Conservation (phyloP, 2,888 invertebrate genomes). For the Drosophila recens region DNA sequence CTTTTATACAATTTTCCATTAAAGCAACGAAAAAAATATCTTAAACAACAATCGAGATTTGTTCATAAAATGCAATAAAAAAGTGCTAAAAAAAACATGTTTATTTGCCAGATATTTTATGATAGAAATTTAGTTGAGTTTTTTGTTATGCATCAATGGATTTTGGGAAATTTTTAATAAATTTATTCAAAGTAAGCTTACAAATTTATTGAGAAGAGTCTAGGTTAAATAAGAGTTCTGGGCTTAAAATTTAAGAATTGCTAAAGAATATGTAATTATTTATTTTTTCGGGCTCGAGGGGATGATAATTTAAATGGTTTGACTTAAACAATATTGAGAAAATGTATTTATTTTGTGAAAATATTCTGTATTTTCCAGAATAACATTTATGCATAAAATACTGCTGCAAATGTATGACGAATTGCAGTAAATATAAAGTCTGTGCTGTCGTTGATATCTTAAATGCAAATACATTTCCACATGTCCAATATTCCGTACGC, state of each 20-base stretch:
- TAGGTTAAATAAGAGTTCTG: too few species aligned
- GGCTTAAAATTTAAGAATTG: too few species aligned
- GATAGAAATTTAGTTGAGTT: neutral
- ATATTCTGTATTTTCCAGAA: neutral
- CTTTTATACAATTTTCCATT: neutral
- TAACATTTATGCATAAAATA: neutral
- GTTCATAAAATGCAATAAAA: neutral
- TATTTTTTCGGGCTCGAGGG: too few species aligned
- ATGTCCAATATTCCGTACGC: conserved; percentile 14
- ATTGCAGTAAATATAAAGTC: neutral
- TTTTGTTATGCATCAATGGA: neutral
- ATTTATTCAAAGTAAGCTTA: too few species aligned
- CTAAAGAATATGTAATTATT: too few species aligned
- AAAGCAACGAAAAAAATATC: conserved; percentile 7
- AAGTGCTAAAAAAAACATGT: too few species aligned
- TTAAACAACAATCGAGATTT: conserved; percentile 2
- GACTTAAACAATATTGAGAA: neutral
- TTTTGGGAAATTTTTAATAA: too few species aligned
- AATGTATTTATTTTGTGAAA: neutral
- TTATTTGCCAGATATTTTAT: neutral
- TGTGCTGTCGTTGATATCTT: conserved; percentile 38
- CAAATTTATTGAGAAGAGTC: too few species aligned
- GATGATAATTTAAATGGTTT: too few species aligned
- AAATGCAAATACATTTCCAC: conserved; percentile 58
- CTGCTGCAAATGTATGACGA: neutral